Evolutionary conservation across 53 echinoderm and acorn worm genomes (phyloP), one percentile per base, ranked within the genome.

Genomic region (Hippasteria phrygiana): DNA sequence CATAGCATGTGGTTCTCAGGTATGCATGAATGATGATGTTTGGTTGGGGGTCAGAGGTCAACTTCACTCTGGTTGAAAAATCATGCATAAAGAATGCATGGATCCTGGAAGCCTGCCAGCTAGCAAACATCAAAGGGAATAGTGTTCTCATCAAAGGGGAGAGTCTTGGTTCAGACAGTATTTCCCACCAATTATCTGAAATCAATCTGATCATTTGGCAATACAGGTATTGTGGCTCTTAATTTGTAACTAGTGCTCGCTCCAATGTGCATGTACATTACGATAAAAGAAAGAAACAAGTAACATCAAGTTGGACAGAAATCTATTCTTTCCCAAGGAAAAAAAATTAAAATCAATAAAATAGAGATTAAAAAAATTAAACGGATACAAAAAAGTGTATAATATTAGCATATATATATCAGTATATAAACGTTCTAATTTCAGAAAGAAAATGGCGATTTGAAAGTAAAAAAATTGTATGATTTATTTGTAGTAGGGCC

Each of bases 11-110:
- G 59, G 9, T 18, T 59, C 10, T 24, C 59, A 67, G 34, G 8
- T 48, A 48, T 48, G 48, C 14, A 7, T 48, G 48, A 14, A 7
- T 48, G 14, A 67, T 35, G 7, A 18, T 67, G 69, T 67, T 67
- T 67, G 36, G 69, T 33, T 67, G 36, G 35, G 65, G 69, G 69
- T 67, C 69, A 67, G 3, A 67, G 69, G n/a, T 67, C 69, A 67
- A 37, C 36, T 35, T 35, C 2, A 4, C 31, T 67, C 7, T 18
- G 28, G 34, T 33, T 12, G 69, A 35, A 37, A 48, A 35, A 4
- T 33, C 32, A 67, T 37, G 59, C 59, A 59, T 59, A 5, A 22
- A 26, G 26, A 59, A 59, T 59, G 59, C 34, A 67, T 4, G 36
- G 37, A 67, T 67, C 35, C 37, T 34, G 69, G 35, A 67, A 67